Percentiles rank a stretch among this genome's conserved stretches.
phyloP scores from a whole-genome alignment of 2,797 vertebrate species.

The Forpus xanthops region DNA sequence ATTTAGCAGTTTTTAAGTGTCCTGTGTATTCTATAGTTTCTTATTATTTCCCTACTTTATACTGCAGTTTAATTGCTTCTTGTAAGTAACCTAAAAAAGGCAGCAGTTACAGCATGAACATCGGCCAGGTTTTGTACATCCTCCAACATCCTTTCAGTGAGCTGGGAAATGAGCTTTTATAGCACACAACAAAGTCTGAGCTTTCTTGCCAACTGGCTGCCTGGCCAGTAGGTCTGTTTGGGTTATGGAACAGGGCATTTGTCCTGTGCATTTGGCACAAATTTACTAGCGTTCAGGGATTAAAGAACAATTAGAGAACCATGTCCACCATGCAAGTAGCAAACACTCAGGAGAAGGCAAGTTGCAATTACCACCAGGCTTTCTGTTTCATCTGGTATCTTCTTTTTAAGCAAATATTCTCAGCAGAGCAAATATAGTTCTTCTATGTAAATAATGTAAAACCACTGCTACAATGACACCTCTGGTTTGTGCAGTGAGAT shows the following conservation, averaged over 20 bases:
- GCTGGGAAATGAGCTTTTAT: not conserved
- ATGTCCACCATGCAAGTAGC: not conserved
- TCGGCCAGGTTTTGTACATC: not conserved
- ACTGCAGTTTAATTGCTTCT: not conserved
- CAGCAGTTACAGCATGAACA: not conserved
- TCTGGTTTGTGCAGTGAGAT: not conserved
- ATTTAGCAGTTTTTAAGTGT: not conserved
- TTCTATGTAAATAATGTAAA: not conserved
- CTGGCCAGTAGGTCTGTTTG: not conserved
- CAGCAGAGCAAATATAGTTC: not conserved
- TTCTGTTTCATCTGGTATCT: not conserved
- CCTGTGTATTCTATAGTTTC: not conserved
- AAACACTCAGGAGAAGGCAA: not conserved
- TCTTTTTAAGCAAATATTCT: not conserved
- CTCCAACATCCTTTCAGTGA: not conserved
- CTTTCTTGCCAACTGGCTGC: not conserved
- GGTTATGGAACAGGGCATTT: not conserved
- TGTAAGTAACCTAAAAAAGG: not conserved
- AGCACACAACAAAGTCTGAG: not conserved
- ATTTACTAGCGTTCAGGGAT: not conserved
- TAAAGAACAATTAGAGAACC: not conserved
- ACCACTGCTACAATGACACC: not conserved
- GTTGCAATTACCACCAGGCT: not conserved
- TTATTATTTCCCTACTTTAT: not conserved
- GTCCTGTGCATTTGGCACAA: not conserved